Conservation (phyloP, 2,113 vertebrate species). For the Mus musculus region DNA sequence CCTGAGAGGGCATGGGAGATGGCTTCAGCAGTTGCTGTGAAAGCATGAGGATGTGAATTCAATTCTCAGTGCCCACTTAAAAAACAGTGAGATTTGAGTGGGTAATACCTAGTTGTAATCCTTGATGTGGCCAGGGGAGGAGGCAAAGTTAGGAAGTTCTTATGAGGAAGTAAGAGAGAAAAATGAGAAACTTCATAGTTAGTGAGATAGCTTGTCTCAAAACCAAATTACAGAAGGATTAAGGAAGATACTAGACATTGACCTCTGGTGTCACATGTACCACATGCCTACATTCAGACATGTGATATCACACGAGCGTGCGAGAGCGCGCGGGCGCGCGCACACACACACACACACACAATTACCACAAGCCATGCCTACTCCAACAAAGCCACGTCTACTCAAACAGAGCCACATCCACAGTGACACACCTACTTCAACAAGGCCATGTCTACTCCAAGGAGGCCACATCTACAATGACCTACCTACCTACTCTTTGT, state of each 20-base stretch:
- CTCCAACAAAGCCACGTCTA: too few species aligned
- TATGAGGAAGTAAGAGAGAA: background rate
- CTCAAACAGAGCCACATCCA: too few species aligned
- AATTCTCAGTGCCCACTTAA: too few species aligned
- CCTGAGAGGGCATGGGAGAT: background rate
- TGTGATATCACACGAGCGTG: background rate
- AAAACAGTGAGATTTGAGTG: background rate
- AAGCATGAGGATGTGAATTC: background rate
- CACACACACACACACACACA: background rate
- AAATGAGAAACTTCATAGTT: background rate
- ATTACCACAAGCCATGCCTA: too few species aligned
- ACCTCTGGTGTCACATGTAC: background rate
- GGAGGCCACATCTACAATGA: too few species aligned
- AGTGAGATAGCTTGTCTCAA: background rate
- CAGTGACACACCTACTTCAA: too few species aligned
- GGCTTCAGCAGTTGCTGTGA: too few species aligned
- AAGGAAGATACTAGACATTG: background rate
- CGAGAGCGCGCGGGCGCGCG: background rate
- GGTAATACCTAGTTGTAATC: background rate
- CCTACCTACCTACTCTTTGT: too few species aligned
- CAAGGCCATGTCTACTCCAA: too few species aligned
- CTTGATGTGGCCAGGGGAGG: background rate
- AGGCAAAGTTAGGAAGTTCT: background rate
- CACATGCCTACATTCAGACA: background rate
- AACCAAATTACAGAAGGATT: background rate